Percentiles rank a stretch among this genome's conserved stretches.
These are phyloP conservation scores for Stichopus horrens DNA, from an alignment of 53 echinoderm and acorn worm species.

Conservation along the genomic window DNA sequence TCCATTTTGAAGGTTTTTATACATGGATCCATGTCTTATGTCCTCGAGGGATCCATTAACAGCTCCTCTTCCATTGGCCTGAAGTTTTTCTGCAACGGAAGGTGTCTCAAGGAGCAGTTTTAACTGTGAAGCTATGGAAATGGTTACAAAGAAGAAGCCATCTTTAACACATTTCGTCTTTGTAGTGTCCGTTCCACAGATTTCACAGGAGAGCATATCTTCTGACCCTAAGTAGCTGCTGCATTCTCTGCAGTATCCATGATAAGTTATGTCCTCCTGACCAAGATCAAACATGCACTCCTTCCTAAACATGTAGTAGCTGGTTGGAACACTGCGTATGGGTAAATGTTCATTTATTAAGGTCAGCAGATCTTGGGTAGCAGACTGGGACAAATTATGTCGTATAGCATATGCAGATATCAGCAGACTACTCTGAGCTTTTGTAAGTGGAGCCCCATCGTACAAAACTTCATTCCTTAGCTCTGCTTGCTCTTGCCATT, in stretches of 20 bases:
- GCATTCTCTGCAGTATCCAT: slow-evolving; percentile 44
- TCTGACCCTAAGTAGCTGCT: slow-evolving; percentile 25
- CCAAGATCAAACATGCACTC: slow-evolving; percentile 23
- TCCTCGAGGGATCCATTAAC: not conserved
- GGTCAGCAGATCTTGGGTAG: slow-evolving; percentile 49
- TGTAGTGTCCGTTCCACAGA: not conserved
- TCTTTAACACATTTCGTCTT: slow-evolving; percentile 25
- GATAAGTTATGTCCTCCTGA: slow-evolving; percentile 22
- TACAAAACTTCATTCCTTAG: not conserved
- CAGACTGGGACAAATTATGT: slow-evolving; percentile 43
- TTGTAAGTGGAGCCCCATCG: slow-evolving; percentile 15
- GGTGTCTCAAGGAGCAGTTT: not conserved
- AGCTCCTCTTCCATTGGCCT: not conserved
- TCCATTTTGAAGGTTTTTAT: not conserved
- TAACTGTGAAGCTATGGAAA: slow-evolving; percentile 34
- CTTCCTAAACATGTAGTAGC: slow-evolving; percentile 43
- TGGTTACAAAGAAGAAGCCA: slow-evolving; percentile 30
- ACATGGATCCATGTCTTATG: slow-evolving; percentile 43
- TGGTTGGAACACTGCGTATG: slow-evolving; percentile 24
- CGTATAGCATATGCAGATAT: slow-evolving; percentile 34
- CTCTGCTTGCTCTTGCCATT: not conserved
- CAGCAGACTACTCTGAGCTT: slow-evolving; percentile 18
- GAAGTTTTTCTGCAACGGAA: slow-evolving; percentile 1
- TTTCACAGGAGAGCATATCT: slow-evolving; percentile 7
- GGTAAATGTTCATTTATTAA: slow-evolving; percentile 49